Evolutionary conservation across 2,888 invertebrate species (phyloP), one percentile per base, ranked within the genome.

Genomic region (Athalia circularis): DNA sequence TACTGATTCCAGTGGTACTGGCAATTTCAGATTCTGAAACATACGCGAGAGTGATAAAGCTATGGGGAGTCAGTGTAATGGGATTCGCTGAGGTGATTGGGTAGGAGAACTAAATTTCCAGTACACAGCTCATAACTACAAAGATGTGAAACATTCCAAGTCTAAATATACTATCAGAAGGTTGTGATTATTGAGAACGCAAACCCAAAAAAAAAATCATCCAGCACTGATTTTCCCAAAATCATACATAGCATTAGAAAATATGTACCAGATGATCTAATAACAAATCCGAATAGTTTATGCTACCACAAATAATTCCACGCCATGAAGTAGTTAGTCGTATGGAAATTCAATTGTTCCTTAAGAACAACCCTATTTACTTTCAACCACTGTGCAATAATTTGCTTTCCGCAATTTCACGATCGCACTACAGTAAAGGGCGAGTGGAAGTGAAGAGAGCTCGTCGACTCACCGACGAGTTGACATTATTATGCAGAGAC

Each of bases 401-500:
- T 72, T 72, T 47, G 57, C 72, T 52, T 47, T 59, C 59, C 72
- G 59, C 59, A 72, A 72, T 72, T 72, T 72, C 72, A 72, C 72
- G 72, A 72, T 13, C 59, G 72, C 47, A 47, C 9, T 15, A 59
- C 57, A 13, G 59, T 72, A 47, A n/a, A 52, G 70, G 59, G 52
- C 29, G 72, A 57, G 59, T 72, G 48, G 72, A 72, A 72, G 59
- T 59, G 72, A 57, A 72, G 72, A 72, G 72, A 59, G 72, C 57
- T 72, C 8, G 72, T 72, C 72, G 72, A 72, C 72, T 72, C 59
- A 72, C 72, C 72, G 72, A 72, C 72, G 72, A 59, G 72, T 72
- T 72, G 72, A 59, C 72, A 72, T 72, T 72, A 72, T 72, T 72
- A 72, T 72, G 72, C 72, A 72, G 72, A 72, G 72, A 72, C 72